Conservation (phyloP, 2,888 invertebrate genomes). For the Pseudolycoriella hygida region DNA sequence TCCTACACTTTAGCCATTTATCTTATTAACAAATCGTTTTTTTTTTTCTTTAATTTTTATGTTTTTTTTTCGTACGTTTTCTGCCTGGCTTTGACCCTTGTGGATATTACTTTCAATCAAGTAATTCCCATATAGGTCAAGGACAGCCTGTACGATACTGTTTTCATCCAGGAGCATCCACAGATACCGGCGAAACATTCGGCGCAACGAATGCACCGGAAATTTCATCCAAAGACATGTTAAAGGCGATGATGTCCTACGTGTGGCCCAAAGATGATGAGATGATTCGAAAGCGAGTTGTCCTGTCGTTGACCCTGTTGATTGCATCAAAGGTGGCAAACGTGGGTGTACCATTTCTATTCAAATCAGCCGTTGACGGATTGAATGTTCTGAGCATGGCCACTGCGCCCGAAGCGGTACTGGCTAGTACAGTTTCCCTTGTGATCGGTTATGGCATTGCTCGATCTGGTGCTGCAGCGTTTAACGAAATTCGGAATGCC, state of each 20-base stretch:
- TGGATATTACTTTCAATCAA: constrained; percentile 11
- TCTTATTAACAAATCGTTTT: not conserved
- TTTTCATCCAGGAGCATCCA: constrained; percentile 77
- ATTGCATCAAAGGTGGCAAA: constrained; percentile 75
- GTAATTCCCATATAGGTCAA: constrained; percentile 26
- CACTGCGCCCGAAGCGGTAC: constrained; percentile 61
- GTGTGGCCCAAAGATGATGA: constrained; percentile 80
- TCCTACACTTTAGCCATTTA: too few species aligned
- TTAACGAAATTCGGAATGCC: constrained; percentile 93
- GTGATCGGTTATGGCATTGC: constrained; percentile 88
- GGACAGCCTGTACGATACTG: constrained; percentile 45
- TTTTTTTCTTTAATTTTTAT: not conserved
- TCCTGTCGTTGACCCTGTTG: constrained; percentile 61
- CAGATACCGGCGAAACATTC: constrained; percentile 32
- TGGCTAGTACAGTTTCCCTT: constrained; percentile 61
- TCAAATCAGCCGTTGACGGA: constrained; percentile 83
- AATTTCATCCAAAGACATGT: constrained; percentile 59
- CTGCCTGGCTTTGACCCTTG: constrained; percentile 4
- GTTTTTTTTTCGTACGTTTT: not conserved
- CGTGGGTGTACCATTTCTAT: constrained; percentile 86
- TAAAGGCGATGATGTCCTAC: constrained; percentile 74
- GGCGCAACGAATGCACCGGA: constrained; percentile 42
- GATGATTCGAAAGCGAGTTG: constrained; percentile 41
- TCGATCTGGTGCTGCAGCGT: constrained; percentile 72
- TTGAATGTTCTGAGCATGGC: constrained; percentile 63